phyloP scores from a whole-genome alignment of 2,113 vertebrate species.

The Nerophis ophidion region DNA sequence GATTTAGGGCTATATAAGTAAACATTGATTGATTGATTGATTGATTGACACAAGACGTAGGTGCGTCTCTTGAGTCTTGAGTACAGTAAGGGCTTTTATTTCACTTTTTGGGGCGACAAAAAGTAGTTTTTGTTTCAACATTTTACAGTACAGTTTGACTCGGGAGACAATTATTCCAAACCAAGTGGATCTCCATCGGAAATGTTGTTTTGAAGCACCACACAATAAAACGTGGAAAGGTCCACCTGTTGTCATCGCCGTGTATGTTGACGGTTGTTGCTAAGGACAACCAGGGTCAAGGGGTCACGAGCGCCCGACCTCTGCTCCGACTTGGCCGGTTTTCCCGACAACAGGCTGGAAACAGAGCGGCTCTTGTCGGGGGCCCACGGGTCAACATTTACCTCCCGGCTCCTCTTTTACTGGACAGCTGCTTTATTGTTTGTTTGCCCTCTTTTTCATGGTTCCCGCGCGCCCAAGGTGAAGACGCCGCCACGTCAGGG shows the following conservation, averaged over 20 bases:
- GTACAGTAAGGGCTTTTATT: neutral
- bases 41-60: too few relatives aligned
- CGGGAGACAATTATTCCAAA: too few relatives aligned
- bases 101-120: neutral
- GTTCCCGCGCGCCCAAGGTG: conserved; percentile 35
- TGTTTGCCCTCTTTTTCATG: conserved; percentile 54
- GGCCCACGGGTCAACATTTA: conserved; percentile 54
- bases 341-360: conserved; percentile 23
- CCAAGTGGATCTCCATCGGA: too few relatives aligned
- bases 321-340: conserved; percentile 31
- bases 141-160: too few relatives aligned
- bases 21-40: too few relatives aligned
- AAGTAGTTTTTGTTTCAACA: too few relatives aligned
- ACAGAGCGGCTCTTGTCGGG: conserved; percentile 42
- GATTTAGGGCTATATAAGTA: too few relatives aligned
- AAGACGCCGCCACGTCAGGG: conserved; percentile 10
- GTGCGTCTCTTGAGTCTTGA: too few relatives aligned
- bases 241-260: neutral
- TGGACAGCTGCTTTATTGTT: conserved; percentile 51
- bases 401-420: conserved; percentile 39
- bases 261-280: conserved; percentile 8
- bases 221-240: too few relatives aligned
- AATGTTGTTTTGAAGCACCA: too few relatives aligned
- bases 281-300: conserved; percentile 25
- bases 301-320: neutral